Conservation (phyloP, 2,797 vertebrate species). For the Malacoctenus gilli region DNA sequence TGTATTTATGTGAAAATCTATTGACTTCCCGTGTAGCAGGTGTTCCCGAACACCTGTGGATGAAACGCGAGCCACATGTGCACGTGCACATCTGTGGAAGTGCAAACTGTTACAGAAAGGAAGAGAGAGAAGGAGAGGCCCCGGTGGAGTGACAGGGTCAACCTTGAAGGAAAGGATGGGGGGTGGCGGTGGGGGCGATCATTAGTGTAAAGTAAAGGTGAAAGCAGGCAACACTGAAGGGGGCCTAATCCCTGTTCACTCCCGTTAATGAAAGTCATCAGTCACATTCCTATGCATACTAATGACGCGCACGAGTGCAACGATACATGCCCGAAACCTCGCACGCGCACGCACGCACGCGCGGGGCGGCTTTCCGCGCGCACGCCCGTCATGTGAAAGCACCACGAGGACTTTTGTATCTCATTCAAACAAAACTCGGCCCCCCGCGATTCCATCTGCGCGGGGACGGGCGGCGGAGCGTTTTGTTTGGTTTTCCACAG, state of each 20-base stretch:
- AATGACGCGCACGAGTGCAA: slow-evolving; percentile 59
- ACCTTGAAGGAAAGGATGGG: slow-evolving; percentile 72
- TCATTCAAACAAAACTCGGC: slow-evolving; percentile 52
- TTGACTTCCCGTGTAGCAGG: no score
- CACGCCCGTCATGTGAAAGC: slow-evolving; percentile 11
- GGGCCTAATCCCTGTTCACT: slow-evolving; percentile 73
- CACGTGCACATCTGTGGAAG: no score
- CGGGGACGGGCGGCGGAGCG: slow-evolving; percentile 19
- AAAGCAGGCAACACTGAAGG: slow-evolving; percentile 68
- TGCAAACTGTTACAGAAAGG: no score
- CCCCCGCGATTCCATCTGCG: slow-evolving; percentile 20
- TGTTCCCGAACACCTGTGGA: no score
- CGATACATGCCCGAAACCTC: slow-evolving; percentile 38
- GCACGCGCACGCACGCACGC: slow-evolving; percentile 22
- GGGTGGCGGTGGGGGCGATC: slow-evolving; percentile 66
- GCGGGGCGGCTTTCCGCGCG: slow-evolving; percentile 14
- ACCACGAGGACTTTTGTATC: slow-evolving; percentile 35
- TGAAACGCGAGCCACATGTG: no score
- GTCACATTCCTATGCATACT: slow-evolving; percentile 72
- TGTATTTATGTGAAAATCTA: no score
- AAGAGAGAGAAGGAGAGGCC: slow-evolving; percentile 9
- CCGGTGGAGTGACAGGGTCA: slow-evolving; percentile 69
- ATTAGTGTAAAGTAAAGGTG: slow-evolving; percentile 74
- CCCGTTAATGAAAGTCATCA: slow-evolving; percentile 79
- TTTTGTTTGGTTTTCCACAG: slow-evolving; percentile 65